Percentiles rank a stretch among this genome's conserved stretches.
These are phyloP conservation scores for Panorpa germanica DNA, from an alignment of 2,888 invertebrate species.

Conservation along the genomic window DNA sequence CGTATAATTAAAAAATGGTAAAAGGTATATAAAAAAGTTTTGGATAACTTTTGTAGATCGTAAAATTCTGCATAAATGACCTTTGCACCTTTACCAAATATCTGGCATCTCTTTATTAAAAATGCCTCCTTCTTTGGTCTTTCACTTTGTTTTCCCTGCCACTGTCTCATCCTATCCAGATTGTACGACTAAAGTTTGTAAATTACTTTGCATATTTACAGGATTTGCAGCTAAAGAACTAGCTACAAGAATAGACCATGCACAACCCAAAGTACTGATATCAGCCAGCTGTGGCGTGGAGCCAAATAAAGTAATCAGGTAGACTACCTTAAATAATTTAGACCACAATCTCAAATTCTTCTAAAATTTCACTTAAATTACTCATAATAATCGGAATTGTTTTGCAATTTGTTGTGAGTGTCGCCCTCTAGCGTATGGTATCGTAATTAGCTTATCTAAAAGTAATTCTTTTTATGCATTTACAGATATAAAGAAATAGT, in stretches of 20 bases:
- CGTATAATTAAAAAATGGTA: no score
- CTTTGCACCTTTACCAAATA: no score
- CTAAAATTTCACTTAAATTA: background rate
- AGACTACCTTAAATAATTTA: conserved; percentile 12
- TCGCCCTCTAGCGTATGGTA: no score
- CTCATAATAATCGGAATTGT: background rate
- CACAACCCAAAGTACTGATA: conserved; percentile 72
- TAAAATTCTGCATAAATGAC: no score
- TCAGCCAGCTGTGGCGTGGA: conserved; percentile 85
- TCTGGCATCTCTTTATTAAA: no score
- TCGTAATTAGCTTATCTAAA: no score
- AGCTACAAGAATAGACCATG: conserved; percentile 69
- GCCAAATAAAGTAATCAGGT: conserved; percentile 65
- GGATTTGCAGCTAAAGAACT: conserved; percentile 84
- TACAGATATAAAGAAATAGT: conserved; percentile 58
- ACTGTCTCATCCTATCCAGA: no score
- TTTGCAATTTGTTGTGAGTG: no score
- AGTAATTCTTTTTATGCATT: conserved; percentile 4
- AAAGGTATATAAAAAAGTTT: no score
- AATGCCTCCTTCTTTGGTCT: no score
- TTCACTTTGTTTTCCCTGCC: no score
- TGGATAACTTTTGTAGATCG: no score
- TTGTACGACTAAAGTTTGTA: conserved; percentile 1
- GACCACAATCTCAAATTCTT: background rate
- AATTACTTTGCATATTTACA: conserved; percentile 22